A percentile compares a stretch with the other conserved stretches of the same genome.
phyloP scores from a whole-genome alignment of 2,888 invertebrate species.

The Parelbella ahira region DNA sequence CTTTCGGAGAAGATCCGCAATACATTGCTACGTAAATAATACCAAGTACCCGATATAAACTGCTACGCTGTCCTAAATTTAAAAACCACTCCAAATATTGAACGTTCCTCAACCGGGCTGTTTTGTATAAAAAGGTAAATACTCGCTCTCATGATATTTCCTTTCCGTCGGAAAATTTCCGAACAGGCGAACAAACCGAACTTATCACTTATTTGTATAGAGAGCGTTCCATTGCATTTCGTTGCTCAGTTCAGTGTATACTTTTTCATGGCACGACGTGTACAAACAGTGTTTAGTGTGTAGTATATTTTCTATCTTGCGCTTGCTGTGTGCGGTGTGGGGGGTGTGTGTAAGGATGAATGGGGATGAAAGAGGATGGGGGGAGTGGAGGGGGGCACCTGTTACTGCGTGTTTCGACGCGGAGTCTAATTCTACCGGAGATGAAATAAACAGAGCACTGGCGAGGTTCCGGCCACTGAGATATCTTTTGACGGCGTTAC shows the following conservation, averaged over 20 bases:
- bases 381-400: constrained; percentile 47
- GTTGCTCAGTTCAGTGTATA: constrained; percentile 37
- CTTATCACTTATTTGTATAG: constrained; percentile 24
- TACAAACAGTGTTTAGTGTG: constrained; percentile 54
- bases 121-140: constrained; percentile 2
- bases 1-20: too few species aligned
- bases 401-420: constrained; percentile 61
- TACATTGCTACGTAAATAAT: not conserved
- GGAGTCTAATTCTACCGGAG: constrained; percentile 63
- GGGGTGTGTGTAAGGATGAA: constrained; percentile 2
- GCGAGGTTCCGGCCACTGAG: constrained; percentile 41
- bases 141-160: constrained; percentile 7
- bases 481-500: constrained; percentile 31
- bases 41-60: not conserved
- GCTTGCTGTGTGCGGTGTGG: constrained; percentile 49
- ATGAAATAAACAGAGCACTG: constrained; percentile 72
- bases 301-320: constrained; percentile 50
- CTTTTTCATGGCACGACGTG: constrained; percentile 51
- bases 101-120: constrained; percentile 1
- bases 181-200: constrained; percentile 15
- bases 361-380: constrained; percentile 3
- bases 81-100: constrained; percentile 15
- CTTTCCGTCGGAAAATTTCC: constrained; percentile 8
- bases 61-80: constrained; percentile 8
- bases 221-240: constrained; percentile 20